Conservation (phyloP, 2,888 invertebrate species). For the Deilephila elpenor region DNA sequence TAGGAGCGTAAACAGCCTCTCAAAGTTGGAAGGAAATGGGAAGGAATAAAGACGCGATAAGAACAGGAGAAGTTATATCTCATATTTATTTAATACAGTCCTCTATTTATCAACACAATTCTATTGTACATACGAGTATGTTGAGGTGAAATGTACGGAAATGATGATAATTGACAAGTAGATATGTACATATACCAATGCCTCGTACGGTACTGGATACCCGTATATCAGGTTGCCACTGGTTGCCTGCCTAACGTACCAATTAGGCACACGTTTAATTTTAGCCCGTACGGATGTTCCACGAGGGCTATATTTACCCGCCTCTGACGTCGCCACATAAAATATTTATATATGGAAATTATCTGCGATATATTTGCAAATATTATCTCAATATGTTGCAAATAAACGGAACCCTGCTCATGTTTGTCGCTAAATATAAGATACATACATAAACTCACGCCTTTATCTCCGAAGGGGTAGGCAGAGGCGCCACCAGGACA, state of each 20-base stretch:
- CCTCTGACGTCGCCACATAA: background rate
- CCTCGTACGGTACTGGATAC: background rate
- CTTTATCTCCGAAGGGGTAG: too few relatives aligned
- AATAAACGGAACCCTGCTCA: background rate
- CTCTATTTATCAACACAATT: too few relatives aligned
- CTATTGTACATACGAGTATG: too few relatives aligned
- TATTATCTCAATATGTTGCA: background rate
- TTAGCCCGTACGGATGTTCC: background rate
- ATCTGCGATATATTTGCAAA: background rate
- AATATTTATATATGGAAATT: background rate
- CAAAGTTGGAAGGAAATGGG: too few relatives aligned
- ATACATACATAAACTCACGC: too few relatives aligned
- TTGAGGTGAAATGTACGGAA: too few relatives aligned
- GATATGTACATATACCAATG: background rate
- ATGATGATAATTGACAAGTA: too few relatives aligned
- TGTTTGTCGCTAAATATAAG: background rate
- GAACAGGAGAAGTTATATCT: too few relatives aligned
- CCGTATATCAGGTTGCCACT: conserved; percentile 11
- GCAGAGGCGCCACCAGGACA: too few relatives aligned
- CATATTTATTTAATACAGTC: too few relatives aligned
- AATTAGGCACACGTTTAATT: conserved; percentile 5
- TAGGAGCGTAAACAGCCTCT: too few relatives aligned
- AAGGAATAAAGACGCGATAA: too few relatives aligned
- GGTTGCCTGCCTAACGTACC: background rate
- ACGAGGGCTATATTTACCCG: background rate